Conservation (phyloP, 2,888 invertebrate genomes). For the Drosophila anomalata region DNA sequence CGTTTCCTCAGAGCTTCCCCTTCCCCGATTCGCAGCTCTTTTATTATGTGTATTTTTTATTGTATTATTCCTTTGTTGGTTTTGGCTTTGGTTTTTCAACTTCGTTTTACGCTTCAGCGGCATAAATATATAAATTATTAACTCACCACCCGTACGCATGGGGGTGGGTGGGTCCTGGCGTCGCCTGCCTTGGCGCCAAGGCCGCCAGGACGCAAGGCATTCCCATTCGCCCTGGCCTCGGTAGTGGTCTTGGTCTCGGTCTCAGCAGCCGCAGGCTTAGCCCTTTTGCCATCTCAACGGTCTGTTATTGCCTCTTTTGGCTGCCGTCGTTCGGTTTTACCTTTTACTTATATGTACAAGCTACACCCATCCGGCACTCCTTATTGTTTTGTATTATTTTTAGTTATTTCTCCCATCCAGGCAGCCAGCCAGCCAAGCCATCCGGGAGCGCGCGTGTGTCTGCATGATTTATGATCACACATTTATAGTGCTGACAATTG, state of each 20-base stretch:
- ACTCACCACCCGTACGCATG: conserved; percentile 54
- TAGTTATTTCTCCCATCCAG: conserved; percentile 44
- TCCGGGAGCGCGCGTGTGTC: conserved; percentile 48
- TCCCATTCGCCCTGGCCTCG: conserved; percentile 20
- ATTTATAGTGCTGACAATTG: conserved; percentile 78
- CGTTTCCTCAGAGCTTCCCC: neutral
- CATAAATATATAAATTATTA: conserved; percentile 79
- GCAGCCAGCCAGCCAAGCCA: neutral
- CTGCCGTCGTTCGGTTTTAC: conserved; percentile 22
- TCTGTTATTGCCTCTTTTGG: conserved; percentile 16
- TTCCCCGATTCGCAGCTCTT: conserved; percentile 48
- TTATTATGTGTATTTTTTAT: conserved; percentile 76
- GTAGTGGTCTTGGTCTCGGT: conserved; percentile 27
- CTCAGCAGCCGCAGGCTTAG: conserved; percentile 39
- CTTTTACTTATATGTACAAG: conserved; percentile 17
- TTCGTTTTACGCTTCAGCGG: conserved; percentile 74
- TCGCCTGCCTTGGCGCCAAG: conserved; percentile 32
- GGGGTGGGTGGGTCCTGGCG: conserved; percentile 25
- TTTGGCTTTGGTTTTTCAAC: conserved; percentile 72
- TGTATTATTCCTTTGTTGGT: conserved; percentile 72
- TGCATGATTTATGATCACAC: conserved; percentile 74
- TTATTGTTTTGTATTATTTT: conserved; percentile 64
- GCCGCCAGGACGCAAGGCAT: conserved; percentile 18
- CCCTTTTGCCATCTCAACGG: conserved; percentile 46
- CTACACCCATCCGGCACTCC: conserved; percentile 8